These are phyloP conservation scores for Andricus grossulariae DNA, from an alignment of 1,140 invertebrate genomes.

Conservation along the genomic window DNA sequence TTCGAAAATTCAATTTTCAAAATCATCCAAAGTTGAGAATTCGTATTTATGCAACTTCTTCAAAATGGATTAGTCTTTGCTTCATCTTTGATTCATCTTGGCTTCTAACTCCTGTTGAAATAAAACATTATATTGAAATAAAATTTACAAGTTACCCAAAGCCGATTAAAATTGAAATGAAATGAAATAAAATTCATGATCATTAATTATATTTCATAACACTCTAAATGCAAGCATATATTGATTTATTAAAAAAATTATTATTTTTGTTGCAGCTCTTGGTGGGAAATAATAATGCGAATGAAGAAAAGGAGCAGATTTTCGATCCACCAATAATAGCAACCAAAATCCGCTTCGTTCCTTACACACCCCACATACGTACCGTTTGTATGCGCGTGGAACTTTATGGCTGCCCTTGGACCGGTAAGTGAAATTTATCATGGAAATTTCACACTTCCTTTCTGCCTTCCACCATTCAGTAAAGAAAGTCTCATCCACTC, in stretches of 20 bases:
- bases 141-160: too few species aligned
- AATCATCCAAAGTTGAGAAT: too few species aligned
- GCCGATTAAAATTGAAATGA: too few species aligned
- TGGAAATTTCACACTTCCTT: constrained; percentile 43
- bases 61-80: too few species aligned
- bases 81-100: too few species aligned
- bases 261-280: constrained; percentile 83
- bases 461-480: background rate
- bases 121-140: too few species aligned
- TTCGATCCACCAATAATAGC: constrained; percentile 91
- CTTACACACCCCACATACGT: constrained; percentile 88
- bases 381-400: constrained; percentile 94
- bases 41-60: too few species aligned
- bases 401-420: constrained; percentile 90
- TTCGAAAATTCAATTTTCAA: too few species aligned
- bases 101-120: too few species aligned
- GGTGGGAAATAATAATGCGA: constrained; percentile 91
- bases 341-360: constrained; percentile 90
- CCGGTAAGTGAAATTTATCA: constrained; percentile 82
- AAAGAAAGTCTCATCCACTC: background rate
- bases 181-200: background rate
- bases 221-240: too few species aligned
- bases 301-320: constrained; percentile 85
- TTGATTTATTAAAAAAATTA: constrained; percentile 25
- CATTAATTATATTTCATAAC: too few species aligned